Conservation (phyloP, 2,888 invertebrate genomes). For the Athrips mouffetella region DNA sequence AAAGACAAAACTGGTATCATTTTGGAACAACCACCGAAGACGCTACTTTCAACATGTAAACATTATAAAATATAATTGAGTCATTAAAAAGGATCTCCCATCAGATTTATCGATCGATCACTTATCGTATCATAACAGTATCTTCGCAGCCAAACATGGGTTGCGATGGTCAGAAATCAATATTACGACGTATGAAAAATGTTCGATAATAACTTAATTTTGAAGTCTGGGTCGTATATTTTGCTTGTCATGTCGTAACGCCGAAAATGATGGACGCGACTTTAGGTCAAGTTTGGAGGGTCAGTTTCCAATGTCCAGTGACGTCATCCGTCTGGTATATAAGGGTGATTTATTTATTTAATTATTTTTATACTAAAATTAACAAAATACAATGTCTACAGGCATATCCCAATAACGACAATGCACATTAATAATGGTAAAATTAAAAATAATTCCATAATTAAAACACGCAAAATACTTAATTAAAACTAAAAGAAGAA, state of each 20-base stretch:
- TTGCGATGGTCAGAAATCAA: constrained; percentile 31
- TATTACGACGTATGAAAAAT: constrained; percentile 38
- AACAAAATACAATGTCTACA: too few species aligned
- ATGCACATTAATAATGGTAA: too few species aligned
- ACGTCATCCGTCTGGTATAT: too few species aligned
- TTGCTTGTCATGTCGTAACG: constrained; percentile 36
- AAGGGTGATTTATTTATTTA: too few species aligned
- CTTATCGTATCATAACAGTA: constrained; percentile 8
- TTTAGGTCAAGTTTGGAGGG: constrained; percentile 10
- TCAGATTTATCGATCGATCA: constrained; percentile 12
- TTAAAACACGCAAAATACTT: too few species aligned
- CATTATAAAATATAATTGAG: constrained; percentile 3
- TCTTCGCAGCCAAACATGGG: constrained; percentile 16
- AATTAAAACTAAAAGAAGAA: too few species aligned
- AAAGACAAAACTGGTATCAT: background rate
- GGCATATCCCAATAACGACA: too few species aligned
- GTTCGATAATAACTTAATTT: constrained; percentile 54
- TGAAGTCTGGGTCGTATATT: constrained; percentile 36
- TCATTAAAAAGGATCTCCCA: constrained; percentile 6
- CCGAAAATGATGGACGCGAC: constrained; percentile 42
- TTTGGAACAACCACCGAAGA: too few species aligned
- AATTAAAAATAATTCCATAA: too few species aligned
- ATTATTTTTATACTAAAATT: too few species aligned
- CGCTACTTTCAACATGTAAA: constrained; percentile 1
- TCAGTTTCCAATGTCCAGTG: background rate